Conservation (phyloP, 2,797 vertebrate species). For the Holocentrus rufus region DNA sequence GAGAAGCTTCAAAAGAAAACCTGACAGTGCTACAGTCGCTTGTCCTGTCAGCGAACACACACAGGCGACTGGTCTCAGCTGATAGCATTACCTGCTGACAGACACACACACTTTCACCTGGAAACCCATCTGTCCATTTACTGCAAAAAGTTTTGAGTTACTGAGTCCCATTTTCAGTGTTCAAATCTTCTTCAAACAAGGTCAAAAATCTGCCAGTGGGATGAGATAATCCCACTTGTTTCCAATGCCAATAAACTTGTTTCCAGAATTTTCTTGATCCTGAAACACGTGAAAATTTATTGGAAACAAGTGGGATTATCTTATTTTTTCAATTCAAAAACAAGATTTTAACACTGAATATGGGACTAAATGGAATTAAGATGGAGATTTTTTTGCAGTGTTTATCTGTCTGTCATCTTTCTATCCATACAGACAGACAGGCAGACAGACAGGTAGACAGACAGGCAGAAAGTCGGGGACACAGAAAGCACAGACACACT, state of each 20-base stretch:
- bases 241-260: too few relatives aligned
- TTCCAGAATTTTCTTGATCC: too few relatives aligned
- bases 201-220: too few relatives aligned
- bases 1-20: neutral
- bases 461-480: slow-evolving; percentile 22
- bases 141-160: too few relatives aligned
- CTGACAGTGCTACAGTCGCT: too few relatives aligned
- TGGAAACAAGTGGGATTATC: too few relatives aligned
- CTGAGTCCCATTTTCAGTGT: too few relatives aligned
- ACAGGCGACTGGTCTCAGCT: slow-evolving; percentile 7
- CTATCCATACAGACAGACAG: neutral
- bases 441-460: slow-evolving; percentile 3
- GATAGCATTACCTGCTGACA: slow-evolving; percentile 12
- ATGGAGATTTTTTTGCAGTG: neutral
- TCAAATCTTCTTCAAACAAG: too few relatives aligned
- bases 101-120: neutral
- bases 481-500: slow-evolving; percentile 27
- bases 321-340: too few relatives aligned
- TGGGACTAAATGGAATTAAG: too few relatives aligned
- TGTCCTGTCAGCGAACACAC: neutral
- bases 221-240: too few relatives aligned
- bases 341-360: neutral
- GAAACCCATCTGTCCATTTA: neutral
- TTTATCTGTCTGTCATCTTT: neutral
- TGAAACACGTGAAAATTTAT: too few relatives aligned